Evolutionary conservation across 2,797 vertebrate genomes (phyloP), one percentile per base, ranked within the genome.

Genomic region (Thaleichthys pacificus): DNA sequence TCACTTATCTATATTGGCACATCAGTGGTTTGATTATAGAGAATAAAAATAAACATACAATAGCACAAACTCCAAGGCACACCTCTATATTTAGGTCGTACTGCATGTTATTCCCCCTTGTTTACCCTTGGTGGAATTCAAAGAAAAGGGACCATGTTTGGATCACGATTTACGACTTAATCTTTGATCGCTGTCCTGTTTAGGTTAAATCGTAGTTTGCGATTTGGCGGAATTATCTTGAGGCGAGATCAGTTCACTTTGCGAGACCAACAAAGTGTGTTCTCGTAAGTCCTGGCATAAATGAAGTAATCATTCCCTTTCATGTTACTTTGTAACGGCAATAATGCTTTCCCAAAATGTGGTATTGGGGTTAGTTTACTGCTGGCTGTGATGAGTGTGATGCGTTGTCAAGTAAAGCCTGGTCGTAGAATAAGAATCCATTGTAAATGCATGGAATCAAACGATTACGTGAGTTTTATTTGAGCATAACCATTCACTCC

Each of bases 91-190:
- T n/a, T n/a, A 61, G 19, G 51, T n/a, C 51, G 21, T 19, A 68
- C 17, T 9, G 4, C 17, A 12, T 68, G 5, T 30, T 1, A 38
- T 51, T 67, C 17, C 19, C 1, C 21, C 28, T 0, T 6, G 28
- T 57, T 30, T 68, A 26, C 9, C 3, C 2, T 24, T 5, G 1
- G 24, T 30, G 17, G 7, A 30, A 38, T 54, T 56, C 26, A 54
- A 38, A 54, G 24, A 67, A 30, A 54, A 56, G 0, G 7, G 1
- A n/a, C 54, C 28, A 24, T n/a, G 7, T 15, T 38, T 49, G 42
- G 65, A 22, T 51, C 35, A 21, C 28, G 19, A n/a, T n/a, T n/a
- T n/a, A 24, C 24, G 30, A 26, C 19, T 56, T 76, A 54, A 72
- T 19, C 30, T 1, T 6, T 28, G 68, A 35, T 28, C 32, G 38